phyloP scores from a whole-genome alignment of 1,140 invertebrate species.

The Lordiphosa clarofinis region DNA sequence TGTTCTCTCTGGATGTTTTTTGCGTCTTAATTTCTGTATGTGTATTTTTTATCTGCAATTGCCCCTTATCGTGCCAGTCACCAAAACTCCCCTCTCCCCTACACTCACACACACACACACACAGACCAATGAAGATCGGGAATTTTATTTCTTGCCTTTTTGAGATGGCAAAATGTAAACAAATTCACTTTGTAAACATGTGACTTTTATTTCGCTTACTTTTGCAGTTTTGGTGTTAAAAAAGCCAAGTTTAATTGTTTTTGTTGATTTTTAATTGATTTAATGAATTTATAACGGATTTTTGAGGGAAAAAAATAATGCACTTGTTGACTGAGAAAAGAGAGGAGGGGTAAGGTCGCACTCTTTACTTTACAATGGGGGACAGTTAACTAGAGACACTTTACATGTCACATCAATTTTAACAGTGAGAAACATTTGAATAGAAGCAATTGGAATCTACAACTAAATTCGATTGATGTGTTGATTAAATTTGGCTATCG shows the following conservation, averaged over 20 bases:
- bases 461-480: too few species aligned
- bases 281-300: conserved; percentile 9
- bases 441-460: too few species aligned
- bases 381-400: too few species aligned
- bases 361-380: too few species aligned
- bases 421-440: too few species aligned
- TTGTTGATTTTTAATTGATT: conserved; percentile 2
- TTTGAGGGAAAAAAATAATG: conserved; percentile 37
- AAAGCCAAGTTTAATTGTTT: neutral
- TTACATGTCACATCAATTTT: too few species aligned
- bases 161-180: conserved; percentile 55
- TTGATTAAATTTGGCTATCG: too few species aligned
- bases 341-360: conserved; percentile 8
- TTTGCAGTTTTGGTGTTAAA: neutral
- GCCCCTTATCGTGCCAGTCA: conserved; percentile 60
- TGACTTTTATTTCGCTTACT: conserved; percentile 9
- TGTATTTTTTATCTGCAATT: conserved; percentile 59
- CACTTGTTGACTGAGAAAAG: conserved; percentile 45
- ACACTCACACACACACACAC: neutral
- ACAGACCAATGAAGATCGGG: neutral
- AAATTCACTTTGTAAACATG: conserved; percentile 20
- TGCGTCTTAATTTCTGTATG: conserved; percentile 40
- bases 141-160: conserved; percentile 3
- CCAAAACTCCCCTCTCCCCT: conserved; percentile 17
- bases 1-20: conserved; percentile 30